phyloP scores from a whole-genome alignment of 2,797 vertebrate genomes.

The Scarus forsteni region DNA sequence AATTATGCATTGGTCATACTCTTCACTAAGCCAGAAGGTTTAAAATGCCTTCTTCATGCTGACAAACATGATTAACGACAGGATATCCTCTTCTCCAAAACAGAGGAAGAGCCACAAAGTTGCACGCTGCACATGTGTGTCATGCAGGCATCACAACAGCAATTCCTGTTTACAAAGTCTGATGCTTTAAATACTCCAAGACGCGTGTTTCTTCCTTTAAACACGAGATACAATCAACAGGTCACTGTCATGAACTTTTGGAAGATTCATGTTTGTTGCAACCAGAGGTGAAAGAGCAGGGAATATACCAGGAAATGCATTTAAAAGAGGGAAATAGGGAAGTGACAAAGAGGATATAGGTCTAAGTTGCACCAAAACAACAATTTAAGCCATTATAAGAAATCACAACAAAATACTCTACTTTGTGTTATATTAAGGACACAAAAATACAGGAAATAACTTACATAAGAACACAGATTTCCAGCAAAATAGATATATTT shows the following conservation, averaged over 20 bases:
- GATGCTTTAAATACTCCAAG: conserved; percentile 56
- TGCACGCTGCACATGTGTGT: conserved; percentile 41
- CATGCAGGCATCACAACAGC: conserved; percentile 41
- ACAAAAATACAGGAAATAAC: too few relatives aligned
- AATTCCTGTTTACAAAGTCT: conserved; percentile 77
- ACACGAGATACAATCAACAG: conserved; percentile 47
- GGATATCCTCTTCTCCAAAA: conserved; percentile 68
- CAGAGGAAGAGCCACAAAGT: conserved; percentile 58
- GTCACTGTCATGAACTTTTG: conserved; percentile 34
- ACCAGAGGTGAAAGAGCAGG: conserved; percentile 4
- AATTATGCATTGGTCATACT: too few relatives aligned
- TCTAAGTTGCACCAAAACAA: conserved; percentile 18
- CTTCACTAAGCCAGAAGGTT: background rate
- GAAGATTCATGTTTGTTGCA: conserved; percentile 11
- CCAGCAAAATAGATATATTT: too few relatives aligned
- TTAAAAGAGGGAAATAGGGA: background rate
- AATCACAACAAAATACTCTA: too few relatives aligned
- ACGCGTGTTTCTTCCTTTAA: conserved; percentile 53
- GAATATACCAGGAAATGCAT: conserved; percentile 11
- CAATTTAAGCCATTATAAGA: conserved; percentile 1
- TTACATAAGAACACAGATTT: too few relatives aligned
- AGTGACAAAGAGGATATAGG: background rate
- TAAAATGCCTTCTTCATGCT: conserved; percentile 5
- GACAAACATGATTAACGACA: conserved; percentile 42
- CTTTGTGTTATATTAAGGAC: too few relatives aligned